A percentile compares a stretch with the other conserved stretches of the same genome.
phyloP scores from a whole-genome alignment of 1,140 invertebrate species.

The Caenorhabditis briggsae region DNA sequence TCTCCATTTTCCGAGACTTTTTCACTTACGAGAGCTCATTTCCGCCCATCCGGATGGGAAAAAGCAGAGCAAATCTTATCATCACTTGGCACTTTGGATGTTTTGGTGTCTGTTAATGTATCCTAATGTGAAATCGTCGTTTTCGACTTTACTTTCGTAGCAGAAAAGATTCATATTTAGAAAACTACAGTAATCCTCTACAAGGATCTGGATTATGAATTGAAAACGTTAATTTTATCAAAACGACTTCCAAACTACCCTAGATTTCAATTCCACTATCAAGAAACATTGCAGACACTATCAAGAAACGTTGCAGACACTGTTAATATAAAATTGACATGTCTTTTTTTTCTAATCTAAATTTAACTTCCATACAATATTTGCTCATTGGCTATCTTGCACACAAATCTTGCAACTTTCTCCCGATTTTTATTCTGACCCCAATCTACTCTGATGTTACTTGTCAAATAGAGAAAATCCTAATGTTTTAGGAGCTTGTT shows the following conservation, averaged over 20 bases:
- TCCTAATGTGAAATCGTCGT: too few species aligned
- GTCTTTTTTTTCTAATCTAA: neutral
- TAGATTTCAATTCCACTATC: neutral
- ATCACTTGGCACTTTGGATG: slow-evolving; percentile 50
- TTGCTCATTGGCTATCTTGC: slow-evolving; percentile 44
- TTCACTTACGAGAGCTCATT: slow-evolving; percentile 43
- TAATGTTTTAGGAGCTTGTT: slow-evolving; percentile 3
- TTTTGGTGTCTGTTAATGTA: slow-evolving; percentile 52
- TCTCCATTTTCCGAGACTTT: slow-evolving; percentile 40
- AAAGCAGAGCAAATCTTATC: slow-evolving; percentile 49
- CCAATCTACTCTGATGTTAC: neutral
- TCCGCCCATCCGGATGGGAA: slow-evolving; percentile 55
- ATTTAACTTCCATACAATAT: slow-evolving; percentile 11
- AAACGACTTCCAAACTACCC: neutral
- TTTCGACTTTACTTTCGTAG: too few species aligned
- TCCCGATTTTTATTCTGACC: slow-evolving; percentile 19
- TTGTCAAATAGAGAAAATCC: neutral
- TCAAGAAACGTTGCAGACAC: too few species aligned
- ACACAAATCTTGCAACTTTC: slow-evolving; percentile 45
- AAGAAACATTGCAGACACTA: neutral
- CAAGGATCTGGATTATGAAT: too few species aligned
- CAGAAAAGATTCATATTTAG: too few species aligned
- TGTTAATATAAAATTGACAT: neutral
- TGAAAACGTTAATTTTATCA: too few species aligned
- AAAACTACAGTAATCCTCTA: too few species aligned